phyloP scores from a whole-genome alignment of 2,888 invertebrate genomes.

The Biston stratarius region DNA sequence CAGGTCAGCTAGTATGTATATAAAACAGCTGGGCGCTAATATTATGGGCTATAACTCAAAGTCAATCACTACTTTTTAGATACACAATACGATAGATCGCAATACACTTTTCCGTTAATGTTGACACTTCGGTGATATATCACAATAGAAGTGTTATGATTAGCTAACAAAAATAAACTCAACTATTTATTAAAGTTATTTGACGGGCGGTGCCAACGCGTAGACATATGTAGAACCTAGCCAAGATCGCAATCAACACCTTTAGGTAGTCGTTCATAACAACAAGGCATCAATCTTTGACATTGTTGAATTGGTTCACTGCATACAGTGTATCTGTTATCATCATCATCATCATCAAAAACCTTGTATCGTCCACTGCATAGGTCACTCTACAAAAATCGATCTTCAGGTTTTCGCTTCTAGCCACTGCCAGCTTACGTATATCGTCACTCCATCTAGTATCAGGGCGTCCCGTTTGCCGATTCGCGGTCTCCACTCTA shows the following conservation, averaged over 20 bases:
- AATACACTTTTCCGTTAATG: slow-evolving; percentile 3
- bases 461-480: too few species aligned
- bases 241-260: slow-evolving; percentile 34
- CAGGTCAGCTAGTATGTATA: too few species aligned
- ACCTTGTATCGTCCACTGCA: too few species aligned
- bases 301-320: not conserved
- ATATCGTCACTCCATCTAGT: too few species aligned
- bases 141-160: slow-evolving; percentile 30
- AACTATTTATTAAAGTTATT: slow-evolving; percentile 18
- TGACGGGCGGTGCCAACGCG: slow-evolving; percentile 31
- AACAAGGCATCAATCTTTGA: slow-evolving; percentile 31
- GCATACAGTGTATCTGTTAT: not conserved
- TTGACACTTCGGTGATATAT: slow-evolving; percentile 16
- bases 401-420: too few species aligned
- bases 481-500: too few species aligned
- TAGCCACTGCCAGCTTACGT: too few species aligned
- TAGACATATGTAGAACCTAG: slow-evolving; percentile 33
- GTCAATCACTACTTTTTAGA: not conserved
- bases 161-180: slow-evolving; percentile 19
- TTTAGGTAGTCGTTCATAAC: slow-evolving; percentile 16
- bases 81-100: not conserved
- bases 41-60: too few species aligned
- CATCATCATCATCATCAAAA: too few species aligned
- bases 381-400: too few species aligned
- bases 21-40: too few species aligned